phyloP scores from a whole-genome alignment of 2,888 invertebrate genomes.

The Apamea epomidion region DNA sequence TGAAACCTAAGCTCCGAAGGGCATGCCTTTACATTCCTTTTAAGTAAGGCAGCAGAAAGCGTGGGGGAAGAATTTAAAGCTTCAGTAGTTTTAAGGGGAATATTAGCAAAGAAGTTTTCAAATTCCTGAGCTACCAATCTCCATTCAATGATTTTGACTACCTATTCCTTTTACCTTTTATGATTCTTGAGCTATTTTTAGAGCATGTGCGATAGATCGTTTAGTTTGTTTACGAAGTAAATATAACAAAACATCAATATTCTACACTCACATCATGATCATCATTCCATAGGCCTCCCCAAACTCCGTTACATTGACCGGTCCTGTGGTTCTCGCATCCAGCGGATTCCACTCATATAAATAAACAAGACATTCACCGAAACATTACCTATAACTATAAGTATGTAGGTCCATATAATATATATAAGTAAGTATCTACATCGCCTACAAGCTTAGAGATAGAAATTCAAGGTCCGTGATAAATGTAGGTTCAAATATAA shows the following conservation, averaged over 20 bases:
- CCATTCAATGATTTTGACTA: neutral
- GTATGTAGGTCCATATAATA: neutral
- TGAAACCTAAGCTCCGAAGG: too few relatives aligned
- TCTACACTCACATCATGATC: neutral
- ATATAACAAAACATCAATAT: neutral
- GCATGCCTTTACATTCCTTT: too few relatives aligned
- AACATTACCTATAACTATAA: neutral
- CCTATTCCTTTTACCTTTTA: too few relatives aligned
- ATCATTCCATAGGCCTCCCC: neutral
- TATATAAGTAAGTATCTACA: neutral
- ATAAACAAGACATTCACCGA: neutral
- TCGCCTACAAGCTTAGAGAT: conserved; percentile 26
- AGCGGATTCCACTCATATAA: neutral
- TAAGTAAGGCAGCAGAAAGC: too few relatives aligned
- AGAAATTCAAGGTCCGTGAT: conserved; percentile 28
- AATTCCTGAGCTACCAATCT: too few relatives aligned
- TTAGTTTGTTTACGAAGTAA: neutral
- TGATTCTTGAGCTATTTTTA: neutral
- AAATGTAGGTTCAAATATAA: conserved; percentile 52
- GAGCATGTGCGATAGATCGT: neutral
- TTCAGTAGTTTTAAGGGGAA: too few relatives aligned
- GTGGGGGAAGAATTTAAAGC: too few relatives aligned
- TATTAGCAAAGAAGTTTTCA: too few relatives aligned
- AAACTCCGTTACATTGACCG: too few relatives aligned
- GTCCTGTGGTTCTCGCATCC: neutral